Percentiles rank a stretch among this genome's conserved stretches.
phyloP scores from a whole-genome alignment of 2,888 invertebrate genomes.

The Malthinus seriepunctatus region DNA sequence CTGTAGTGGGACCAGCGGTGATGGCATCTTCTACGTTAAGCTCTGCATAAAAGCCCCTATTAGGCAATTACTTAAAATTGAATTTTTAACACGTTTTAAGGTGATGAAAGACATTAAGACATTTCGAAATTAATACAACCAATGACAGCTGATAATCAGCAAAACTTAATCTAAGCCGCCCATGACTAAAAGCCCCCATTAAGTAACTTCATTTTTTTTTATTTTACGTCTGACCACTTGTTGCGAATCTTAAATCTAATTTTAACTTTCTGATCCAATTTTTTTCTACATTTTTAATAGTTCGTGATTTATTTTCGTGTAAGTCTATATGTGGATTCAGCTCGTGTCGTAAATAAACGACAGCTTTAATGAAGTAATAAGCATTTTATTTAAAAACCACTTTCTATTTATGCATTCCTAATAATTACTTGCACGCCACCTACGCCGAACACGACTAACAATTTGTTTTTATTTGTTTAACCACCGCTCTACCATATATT shows the following conservation, averaged over 20 bases:
- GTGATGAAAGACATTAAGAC: too few species aligned
- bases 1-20: too few species aligned
- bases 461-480: conserved; percentile 27
- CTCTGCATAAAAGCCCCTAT: too few species aligned
- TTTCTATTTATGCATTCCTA: conserved; percentile 50
- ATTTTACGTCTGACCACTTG: too few species aligned
- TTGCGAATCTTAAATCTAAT: neutral
- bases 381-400: conserved; percentile 38
- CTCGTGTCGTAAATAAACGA: conserved; percentile 17
- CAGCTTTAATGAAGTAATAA: conserved; percentile 26
- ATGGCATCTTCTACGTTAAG: too few species aligned
- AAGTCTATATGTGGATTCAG: conserved; percentile 14
- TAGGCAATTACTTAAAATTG: too few species aligned
- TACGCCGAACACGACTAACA: conserved; percentile 41
- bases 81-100: too few species aligned
- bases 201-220: too few species aligned
- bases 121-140: too few species aligned
- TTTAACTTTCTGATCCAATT: neutral
- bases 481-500: conserved; percentile 32
- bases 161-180: too few species aligned
- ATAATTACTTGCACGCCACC: conserved; percentile 48
- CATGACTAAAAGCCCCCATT: too few species aligned
- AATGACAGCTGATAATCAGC: too few species aligned
- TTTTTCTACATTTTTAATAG: neutral
- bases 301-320: conserved; percentile 14